A percentile compares a stretch with the other conserved stretches of the same genome.
Evolutionary conservation across 2,113 vertebrate species (phyloP).

Genomic region (Noturus placidus): DNA sequence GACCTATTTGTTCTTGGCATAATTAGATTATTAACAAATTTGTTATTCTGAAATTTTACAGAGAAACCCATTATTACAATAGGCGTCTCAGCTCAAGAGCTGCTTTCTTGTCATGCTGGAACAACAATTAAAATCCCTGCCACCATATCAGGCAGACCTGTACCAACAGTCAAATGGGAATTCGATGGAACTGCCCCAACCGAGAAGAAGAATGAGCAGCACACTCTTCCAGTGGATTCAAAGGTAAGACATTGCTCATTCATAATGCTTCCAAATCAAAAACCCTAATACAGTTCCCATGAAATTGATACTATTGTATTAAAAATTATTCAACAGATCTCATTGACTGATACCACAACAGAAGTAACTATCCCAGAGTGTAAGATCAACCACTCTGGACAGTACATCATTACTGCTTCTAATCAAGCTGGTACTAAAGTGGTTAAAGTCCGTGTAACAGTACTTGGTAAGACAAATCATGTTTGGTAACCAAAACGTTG

Average conservation of each 20-base stretch:
- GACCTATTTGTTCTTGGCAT: neutral
- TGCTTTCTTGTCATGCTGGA: slow-evolving; percentile 83
- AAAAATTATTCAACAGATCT: slow-evolving; percentile 71
- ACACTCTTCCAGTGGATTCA: slow-evolving; percentile 88
- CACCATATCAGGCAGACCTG: slow-evolving; percentile 83
- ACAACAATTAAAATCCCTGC: slow-evolving; percentile 85
- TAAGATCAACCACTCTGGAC: slow-evolving; percentile 86
- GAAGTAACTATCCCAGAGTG: slow-evolving; percentile 80
- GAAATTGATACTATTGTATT: neutral
- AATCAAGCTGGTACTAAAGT: slow-evolving; percentile 93
- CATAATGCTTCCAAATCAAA: neutral
- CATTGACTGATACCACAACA: slow-evolving; percentile 82
- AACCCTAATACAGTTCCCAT: neutral
- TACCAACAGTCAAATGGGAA: slow-evolving; percentile 90
- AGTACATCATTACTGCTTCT: slow-evolving; percentile 90
- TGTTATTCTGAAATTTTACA: slow-evolving; percentile 61
- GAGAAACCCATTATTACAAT: slow-evolving; percentile 85
- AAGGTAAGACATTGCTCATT: slow-evolving; percentile 72
- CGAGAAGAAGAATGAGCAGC: slow-evolving; percentile 84
- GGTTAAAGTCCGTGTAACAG: slow-evolving; percentile 83
- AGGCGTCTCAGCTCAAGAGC: slow-evolving; percentile 81
- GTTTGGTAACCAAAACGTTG: neutral
- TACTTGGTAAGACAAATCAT: slow-evolving; percentile 79
- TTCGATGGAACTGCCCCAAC: slow-evolving; percentile 90
- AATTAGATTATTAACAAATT: neutral